Conservation (phyloP, 2,797 vertebrate genomes). For the Urosaurus nigricauda region DNA sequence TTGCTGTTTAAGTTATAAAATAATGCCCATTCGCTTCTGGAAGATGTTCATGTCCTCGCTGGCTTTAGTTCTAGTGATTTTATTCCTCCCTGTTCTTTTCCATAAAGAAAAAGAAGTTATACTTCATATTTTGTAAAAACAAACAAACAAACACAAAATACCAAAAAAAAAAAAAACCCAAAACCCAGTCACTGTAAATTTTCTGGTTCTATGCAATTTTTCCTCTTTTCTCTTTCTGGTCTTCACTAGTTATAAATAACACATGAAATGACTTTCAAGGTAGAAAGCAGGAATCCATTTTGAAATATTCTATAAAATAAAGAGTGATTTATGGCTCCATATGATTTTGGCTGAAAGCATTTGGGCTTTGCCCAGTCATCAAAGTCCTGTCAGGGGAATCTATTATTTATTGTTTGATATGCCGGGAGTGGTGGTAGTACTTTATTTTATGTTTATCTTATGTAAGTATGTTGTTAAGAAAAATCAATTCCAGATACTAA, state of each 20-base stretch:
- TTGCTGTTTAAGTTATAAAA: slow-evolving; percentile 49
- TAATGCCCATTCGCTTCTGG: slow-evolving; percentile 56
- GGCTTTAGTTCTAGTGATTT: slow-evolving; percentile 70
- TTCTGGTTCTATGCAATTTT: slow-evolving; percentile 81
- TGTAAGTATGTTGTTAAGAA: slow-evolving; percentile 79
- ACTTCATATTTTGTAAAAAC: slow-evolving; percentile 66
- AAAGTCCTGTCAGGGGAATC: slow-evolving; percentile 85
- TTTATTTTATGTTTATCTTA: slow-evolving; percentile 88
- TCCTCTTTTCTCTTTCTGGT: slow-evolving; percentile 74
- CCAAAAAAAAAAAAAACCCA: slow-evolving; percentile 46
- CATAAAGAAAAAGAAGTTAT: slow-evolving; percentile 71
- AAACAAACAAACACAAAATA: not conserved
- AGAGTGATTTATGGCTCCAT: slow-evolving; percentile 88
- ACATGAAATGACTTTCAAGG: slow-evolving; percentile 88
- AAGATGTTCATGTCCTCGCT: slow-evolving; percentile 64
- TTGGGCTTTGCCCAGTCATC: slow-evolving; percentile 86
- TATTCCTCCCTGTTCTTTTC: slow-evolving; percentile 52
- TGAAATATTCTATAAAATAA: slow-evolving; percentile 89
- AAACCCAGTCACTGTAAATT: slow-evolving; percentile 77
- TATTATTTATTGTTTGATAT: slow-evolving; percentile 86
- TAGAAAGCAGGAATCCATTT: slow-evolving; percentile 87
- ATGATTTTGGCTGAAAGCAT: slow-evolving; percentile 87
- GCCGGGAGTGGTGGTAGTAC: slow-evolving; percentile 80
- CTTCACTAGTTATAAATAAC: slow-evolving; percentile 87
- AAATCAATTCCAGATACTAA: slow-evolving; percentile 80